Evolutionary conservation across 2,888 invertebrate species (phyloP), one percentile per base, ranked within the genome.

Genomic region (Meloe dianella): DNA sequence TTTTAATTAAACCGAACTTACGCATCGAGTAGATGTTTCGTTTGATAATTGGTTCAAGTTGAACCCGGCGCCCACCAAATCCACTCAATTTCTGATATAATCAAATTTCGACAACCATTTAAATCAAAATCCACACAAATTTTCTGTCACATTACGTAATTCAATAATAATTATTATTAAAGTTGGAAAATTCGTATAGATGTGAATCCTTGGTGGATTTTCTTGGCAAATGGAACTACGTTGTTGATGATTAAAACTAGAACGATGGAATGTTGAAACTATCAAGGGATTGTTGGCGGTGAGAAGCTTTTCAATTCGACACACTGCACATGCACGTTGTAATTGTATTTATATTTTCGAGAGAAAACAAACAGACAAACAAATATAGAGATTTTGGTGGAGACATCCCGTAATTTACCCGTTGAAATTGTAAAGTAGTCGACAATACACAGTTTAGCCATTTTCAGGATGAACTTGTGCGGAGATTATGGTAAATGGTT

Each of bases 41-140:
- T 32, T 38, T n/a, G 5, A 3, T 38, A 38, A 38, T 38, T 30
- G 9, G 47, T 47, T 51, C 1, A 10, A n/a, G 12, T 12, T 14
- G 0, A 22, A 54, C 12, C 54, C 54, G 54, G 54, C 54, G 54
- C 54, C 54, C 54, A 54, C 54, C 54, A 54, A 54, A 54, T 27
- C 27, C 4, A 2, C 27, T 2, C 27, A 27, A 17, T 38, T 38
- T 14, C 38, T 1, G n/a, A n/a, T n/a, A 1, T n/a, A 38, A 38
- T 32, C 38, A 38, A 12, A 38, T 38, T 38, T 38, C 5, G n/a
- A n/a, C n/a, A 2, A 4, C 12, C 32, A 7, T 8, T 9, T 7
- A n/a, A 38, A 5, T 38, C 38, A 38, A 38, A 38, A 14, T 38
- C 12, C 7, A 2, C 1, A 6, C 12, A 38, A 38, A n/a, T n/a